A percentile compares a stretch with the other conserved stretches of the same genome.
Conservation (phyloP, 2,113 vertebrate species). For the Columbina picui region DNA sequence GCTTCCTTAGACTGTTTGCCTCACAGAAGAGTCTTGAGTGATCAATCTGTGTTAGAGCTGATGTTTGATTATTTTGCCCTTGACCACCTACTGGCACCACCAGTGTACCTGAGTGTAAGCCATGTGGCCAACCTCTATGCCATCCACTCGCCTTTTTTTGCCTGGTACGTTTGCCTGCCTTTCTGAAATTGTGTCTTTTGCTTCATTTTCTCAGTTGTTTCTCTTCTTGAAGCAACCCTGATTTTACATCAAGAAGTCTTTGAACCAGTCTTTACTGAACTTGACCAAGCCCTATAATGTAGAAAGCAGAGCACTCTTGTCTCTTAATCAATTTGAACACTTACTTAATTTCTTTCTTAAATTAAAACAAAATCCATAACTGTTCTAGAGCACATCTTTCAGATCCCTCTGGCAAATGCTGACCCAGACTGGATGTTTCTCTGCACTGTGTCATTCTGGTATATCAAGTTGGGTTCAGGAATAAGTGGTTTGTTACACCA, state of each 20-base stretch:
- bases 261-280: background rate
- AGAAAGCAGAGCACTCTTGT: background rate
- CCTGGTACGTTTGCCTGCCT: background rate
- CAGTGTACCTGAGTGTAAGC: background rate
- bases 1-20: background rate
- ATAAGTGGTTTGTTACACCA: background rate
- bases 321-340: background rate
- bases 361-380: background rate
- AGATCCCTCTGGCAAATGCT: background rate
- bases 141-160: background rate
- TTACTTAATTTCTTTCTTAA: background rate
- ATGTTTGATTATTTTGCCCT: background rate
- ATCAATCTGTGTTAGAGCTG: background rate
- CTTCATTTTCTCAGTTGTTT: background rate
- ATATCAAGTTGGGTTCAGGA: background rate
- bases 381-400: background rate
- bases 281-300: background rate
- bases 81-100: background rate
- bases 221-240: background rate
- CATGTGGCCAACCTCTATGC: background rate
- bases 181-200: background rate
- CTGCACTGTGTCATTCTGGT: background rate
- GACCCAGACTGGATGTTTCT: background rate
- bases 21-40: background rate
- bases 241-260: background rate